Base-by-base conservation (phyloP, 2,113 vertebrate genomes). In the Strix aluco region DNA sequence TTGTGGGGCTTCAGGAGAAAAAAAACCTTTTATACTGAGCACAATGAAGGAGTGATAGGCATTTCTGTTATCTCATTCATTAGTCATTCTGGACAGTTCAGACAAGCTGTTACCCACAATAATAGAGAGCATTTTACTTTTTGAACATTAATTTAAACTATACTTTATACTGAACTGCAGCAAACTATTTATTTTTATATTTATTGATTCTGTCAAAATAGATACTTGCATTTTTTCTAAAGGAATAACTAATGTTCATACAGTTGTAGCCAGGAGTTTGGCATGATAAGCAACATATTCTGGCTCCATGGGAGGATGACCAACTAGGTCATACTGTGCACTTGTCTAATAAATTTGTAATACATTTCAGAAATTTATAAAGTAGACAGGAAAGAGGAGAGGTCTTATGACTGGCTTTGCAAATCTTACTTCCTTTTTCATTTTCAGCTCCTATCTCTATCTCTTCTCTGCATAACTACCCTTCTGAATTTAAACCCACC, bases 31-130 rank as follows among this genome's bases (percentile, higher is more conserved):
- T 86, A 71, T 91, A 32, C 32, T 75, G n/a, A 94, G 32, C 36
- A 92, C 74, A 97, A 95, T 96, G 92, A 92, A 94, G 71, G 81
- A 84, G 17, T 97, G 92, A 97, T 85, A 95, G 94, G 65, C 72
- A 94, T 90, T 72, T 95, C 69, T 92, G 70, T 96, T 96, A 97
- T 96, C 93, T 94, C 55, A 65, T 96, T 97, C 79, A 94, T 91
- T 93, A 97, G 94, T 94, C 89, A 96, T 95, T 96, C 79, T 95
- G 91, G 92, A 95, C 89, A 96, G 94, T 92, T 97, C 80, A 96
- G 94, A 94, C 75, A 95, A 93, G 32, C 51, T 62, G 80, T 65
- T 92, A 57, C 91, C 51, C 72, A 44, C 30, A 92, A 95, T 85
- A 96, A 93, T 67, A 84, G 62, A 79, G 27, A 89, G 40, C 44